Base-by-base conservation (phyloP, 2,797 vertebrate species). In the Onychomys arenicola region DNA sequence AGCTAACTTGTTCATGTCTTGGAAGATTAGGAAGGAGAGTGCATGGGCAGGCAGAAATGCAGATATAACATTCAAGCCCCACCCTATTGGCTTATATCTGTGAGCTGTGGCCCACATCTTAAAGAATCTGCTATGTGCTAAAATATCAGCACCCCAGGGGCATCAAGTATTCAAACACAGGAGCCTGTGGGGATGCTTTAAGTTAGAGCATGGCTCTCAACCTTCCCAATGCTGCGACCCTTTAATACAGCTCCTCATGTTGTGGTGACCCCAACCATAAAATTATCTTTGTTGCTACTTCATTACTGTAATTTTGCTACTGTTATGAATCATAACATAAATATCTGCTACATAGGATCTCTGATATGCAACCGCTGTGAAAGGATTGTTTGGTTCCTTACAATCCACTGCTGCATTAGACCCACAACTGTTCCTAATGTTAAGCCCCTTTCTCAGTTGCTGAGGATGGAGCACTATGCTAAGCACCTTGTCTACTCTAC, bases 361-460 rank as follows among this genome's bases (percentile, higher is more conserved):
- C 27, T 84, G 43, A 21, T 46, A 34, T 65, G 29, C 16, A 29
- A 84, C 6, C 2, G 6, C 27, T 46, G 29, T 46, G 21, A 84
- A 65, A 84, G 40, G 27, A 40, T 65, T 2, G 0, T 23, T 65
- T 2, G 32, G 17, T 27, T 40, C 17, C 59, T 65, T 17, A 34
- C 19, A 11, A 13, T 61, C 40, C 61, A 46, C 23, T 29, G 43
- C 14, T 89, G 21, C 2, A 29, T 76, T n/a, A 77, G 57, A 29
- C 37, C 37, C 2, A n/a, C 14, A 23, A 40, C 0, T 0, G 1
- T 69, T 59, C 27, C 14, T 65, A 9, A 17, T 29, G 49, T 71
- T 8, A 32, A 40, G 37, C 14, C 12, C n/a, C 29, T 59, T 16
- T 21, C 19, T 61, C 25, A 16, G 29, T 40, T 40, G 0, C 10